phyloP scores from a whole-genome alignment of 2,888 invertebrate genomes.

The Hypolimnas misippus region DNA sequence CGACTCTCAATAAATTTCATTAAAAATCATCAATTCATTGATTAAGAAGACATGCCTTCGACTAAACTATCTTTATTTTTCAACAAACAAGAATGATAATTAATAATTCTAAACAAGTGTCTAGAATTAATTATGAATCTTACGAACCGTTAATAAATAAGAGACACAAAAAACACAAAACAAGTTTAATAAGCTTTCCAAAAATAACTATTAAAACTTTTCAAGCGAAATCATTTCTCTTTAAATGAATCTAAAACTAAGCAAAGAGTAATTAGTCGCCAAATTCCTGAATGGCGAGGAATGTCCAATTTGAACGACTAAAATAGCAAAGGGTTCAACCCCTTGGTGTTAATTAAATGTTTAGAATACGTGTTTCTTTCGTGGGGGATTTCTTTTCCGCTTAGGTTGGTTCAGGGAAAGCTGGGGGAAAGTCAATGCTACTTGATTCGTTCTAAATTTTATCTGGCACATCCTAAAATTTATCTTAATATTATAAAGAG shows the following conservation, averaged over 20 bases:
- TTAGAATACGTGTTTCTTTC: constrained; percentile 57
- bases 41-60: no score
- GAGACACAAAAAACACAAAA: background rate
- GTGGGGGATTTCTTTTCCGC: constrained; percentile 26
- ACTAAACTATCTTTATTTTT: no score
- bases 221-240: constrained; percentile 5
- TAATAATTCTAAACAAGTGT: no score
- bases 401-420: background rate
- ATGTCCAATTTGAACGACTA: constrained; percentile 37
- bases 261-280: constrained; percentile 35
- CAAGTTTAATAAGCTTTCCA: constrained; percentile 2
- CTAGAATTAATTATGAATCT: no score
- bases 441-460: background rate
- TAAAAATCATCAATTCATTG: no score
- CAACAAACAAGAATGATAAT: no score
- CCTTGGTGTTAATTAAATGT: constrained; percentile 63
- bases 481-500: no score
- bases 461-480: no score
- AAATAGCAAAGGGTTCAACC: constrained; percentile 35
- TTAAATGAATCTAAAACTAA: constrained; percentile 36
- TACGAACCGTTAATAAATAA: no score
- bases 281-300: constrained; percentile 39
- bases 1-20: no score
- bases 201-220: constrained; percentile 11
- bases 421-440: background rate